Conservation (phyloP, 2,797 vertebrate genomes). For the Poliocrania exsul region DNA sequence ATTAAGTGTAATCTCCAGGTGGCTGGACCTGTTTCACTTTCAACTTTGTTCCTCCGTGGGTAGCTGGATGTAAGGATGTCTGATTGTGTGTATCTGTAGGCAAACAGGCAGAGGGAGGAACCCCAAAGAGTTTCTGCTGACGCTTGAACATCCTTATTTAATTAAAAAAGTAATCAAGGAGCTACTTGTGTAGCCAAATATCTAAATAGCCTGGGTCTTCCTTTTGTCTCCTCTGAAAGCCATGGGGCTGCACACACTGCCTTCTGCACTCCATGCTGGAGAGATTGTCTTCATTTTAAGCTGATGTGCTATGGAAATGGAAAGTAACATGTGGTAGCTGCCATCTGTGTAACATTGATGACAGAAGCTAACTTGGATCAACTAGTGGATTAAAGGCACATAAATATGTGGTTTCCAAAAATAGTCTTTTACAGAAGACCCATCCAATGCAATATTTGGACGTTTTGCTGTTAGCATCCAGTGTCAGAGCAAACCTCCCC, state of each 20-base stretch:
- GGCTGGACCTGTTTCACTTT: background rate
- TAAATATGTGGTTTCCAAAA: slow-evolving; percentile 51
- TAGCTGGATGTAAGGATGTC: background rate
- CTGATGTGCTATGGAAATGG: slow-evolving; percentile 43
- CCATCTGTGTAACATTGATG: slow-evolving; percentile 43
- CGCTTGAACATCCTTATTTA: background rate
- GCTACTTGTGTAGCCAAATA: background rate
- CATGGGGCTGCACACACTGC: background rate
- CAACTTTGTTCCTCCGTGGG: background rate
- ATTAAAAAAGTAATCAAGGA: background rate
- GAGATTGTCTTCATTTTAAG: slow-evolving; percentile 12
- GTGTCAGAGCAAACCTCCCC: background rate
- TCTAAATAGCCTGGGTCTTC: background rate
- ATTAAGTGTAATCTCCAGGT: background rate
- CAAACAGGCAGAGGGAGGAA: background rate
- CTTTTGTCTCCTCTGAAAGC: background rate
- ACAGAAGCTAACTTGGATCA: slow-evolving; percentile 59
- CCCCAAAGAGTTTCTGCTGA: background rate
- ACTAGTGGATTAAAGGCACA: slow-evolving; percentile 51
- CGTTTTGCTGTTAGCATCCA: background rate
- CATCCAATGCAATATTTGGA: background rate
- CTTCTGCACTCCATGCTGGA: background rate
- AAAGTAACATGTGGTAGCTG: slow-evolving; percentile 52
- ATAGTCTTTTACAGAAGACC: slow-evolving; percentile 21
- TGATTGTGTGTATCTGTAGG: background rate